phyloP scores from a whole-genome alignment of 30 jellyfish, hydroid and myxozoan species.

The Sanderia malayensis region DNA sequence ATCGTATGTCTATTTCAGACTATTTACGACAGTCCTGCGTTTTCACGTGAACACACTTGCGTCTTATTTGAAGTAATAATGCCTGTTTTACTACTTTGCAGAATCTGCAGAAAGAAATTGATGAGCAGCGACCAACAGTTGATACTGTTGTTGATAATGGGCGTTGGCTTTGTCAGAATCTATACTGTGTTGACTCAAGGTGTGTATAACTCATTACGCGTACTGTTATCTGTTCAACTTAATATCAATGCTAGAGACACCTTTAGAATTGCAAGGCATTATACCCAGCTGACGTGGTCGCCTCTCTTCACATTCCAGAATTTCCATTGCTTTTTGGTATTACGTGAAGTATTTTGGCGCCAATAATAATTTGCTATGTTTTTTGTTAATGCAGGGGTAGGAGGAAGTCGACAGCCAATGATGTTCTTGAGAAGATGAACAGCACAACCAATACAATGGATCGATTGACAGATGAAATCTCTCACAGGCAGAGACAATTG shows the following conservation, averaged over 20 bases:
- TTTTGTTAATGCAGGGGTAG: conserved; percentile 37
- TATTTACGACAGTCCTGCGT: too few species aligned
- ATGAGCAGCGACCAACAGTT: conserved; percentile 43
- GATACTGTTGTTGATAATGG: conserved; percentile 66
- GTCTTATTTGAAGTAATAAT: too few species aligned
- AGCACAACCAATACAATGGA: conserved; percentile 43
- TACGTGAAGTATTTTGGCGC: too few species aligned
- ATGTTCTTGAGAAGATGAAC: conserved; percentile 42
- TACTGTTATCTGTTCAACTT: too few species aligned
- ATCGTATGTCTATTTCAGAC: too few species aligned
- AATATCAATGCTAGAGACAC: too few species aligned
- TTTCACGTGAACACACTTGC: too few species aligned
- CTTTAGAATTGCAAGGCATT: too few species aligned
- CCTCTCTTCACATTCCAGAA: too few species aligned
- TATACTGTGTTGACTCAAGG: conserved; percentile 59
- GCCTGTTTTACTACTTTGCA: not conserved
- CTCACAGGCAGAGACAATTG: conserved; percentile 43
- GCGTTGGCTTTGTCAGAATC: conserved; percentile 78
- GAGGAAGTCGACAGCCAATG: conserved; percentile 61
- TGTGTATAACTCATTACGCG: not conserved
- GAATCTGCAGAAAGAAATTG: conserved; percentile 76
- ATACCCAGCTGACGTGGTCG: too few species aligned
- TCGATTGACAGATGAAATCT: conserved; percentile 56
- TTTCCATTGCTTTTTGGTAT: too few species aligned
- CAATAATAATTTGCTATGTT: too few species aligned